Base-by-base conservation (phyloP, 30 jellyfish, hydroid and myxozoan species). In the Aurelia aurita region DNA sequence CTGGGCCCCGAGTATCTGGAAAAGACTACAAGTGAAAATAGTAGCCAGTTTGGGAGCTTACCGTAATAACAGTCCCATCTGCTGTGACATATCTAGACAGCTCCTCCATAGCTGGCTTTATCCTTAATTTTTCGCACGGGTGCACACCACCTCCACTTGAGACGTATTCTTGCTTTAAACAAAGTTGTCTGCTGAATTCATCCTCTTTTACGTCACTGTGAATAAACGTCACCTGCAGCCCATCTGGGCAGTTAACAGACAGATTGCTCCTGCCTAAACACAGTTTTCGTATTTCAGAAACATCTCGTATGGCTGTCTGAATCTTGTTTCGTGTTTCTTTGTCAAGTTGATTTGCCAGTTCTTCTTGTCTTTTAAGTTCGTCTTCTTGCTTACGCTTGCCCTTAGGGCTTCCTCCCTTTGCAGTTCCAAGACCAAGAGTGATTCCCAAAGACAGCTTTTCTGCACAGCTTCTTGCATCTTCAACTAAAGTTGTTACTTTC, bases 11-110 rank as follows among this genome's bases (percentile, higher is more conserved):
- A 31, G 5, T 31, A 2, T 31, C 43, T 31, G 5, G 43, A 31
- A 31, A 31, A 31, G 2, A 31, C 43, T 5, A 31, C 2, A 31
- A 31, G 5, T 31, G 0, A 0, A 5, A 3, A 31, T 5, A 31
- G 43, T 31, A 31, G 43, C 43, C 1, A 39, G 14, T 5, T 39
- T 4, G 51, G 9, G 51, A 39, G 14, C 51, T 18, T 63, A 93
- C 98, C 94, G 83, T 87, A 60, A 93, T 74, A 19, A 93, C 95
- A 31, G 70, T 58, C 20, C 98, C 98, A 43, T 87, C 94, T 31
- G 28, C 72, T 7, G 97, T 80, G 15, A 91, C 58, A 43, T 87
- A 57, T 16, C 95, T 60, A 4, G 85, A 47, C 5, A 21, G 35
- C 34, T 85, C 95, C 19, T 85, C 79, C 23, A 47, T 22, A 34